Base-by-base conservation (phyloP, 2,888 invertebrate species). In the Brachyptera risi region DNA sequence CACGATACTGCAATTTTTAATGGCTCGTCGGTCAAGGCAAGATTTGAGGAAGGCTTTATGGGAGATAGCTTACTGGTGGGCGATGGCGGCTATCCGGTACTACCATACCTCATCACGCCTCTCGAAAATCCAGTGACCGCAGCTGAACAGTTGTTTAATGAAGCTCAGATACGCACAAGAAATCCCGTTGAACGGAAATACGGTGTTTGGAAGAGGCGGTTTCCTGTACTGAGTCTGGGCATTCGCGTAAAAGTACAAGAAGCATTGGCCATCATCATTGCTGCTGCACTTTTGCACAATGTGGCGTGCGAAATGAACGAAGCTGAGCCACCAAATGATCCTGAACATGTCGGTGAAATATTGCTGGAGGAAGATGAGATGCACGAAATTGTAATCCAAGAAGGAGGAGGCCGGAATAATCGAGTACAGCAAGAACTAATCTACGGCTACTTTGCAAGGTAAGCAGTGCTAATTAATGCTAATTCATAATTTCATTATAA, bases 181-280 rank as follows among this genome's bases (percentile, higher is more conserved):
- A 58, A 58, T 27, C 23, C 27, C n/a, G 49, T 58, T n/a, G 58
- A 58, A 49, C 13, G 58, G 27, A 15, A 23, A 17, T 19, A 27
- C 27, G 58, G 58, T 24, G 49, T 58, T 21, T 58, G 58, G 58
- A 58, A 58, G 17, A 50, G 58, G 21, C n/a, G 58, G 17, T 58
- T 58, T 44, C 58, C 58, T 19, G 27, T 58, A 51, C 24, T 58
- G 15, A 21, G 26, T 56, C n/a, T 49, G 23, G 58, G 58, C 5
- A 42, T 58, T 24, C n/a, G 47, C 13, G 7, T n/a, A 13, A 27
- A 44, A 21, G 15, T 51, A 5, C 49, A 58, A 2, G 11, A 17
- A 51, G 44, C 31, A 27, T 17, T 47, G 49, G 44, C 17, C n/a
- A 58, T 58, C 17, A 58, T 58, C 11, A 49, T 58, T 19, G 58